Percentiles rank a stretch among this genome's conserved stretches.
Conservation (phyloP, 1,140 invertebrate species). For the Bombus impatiens region DNA sequence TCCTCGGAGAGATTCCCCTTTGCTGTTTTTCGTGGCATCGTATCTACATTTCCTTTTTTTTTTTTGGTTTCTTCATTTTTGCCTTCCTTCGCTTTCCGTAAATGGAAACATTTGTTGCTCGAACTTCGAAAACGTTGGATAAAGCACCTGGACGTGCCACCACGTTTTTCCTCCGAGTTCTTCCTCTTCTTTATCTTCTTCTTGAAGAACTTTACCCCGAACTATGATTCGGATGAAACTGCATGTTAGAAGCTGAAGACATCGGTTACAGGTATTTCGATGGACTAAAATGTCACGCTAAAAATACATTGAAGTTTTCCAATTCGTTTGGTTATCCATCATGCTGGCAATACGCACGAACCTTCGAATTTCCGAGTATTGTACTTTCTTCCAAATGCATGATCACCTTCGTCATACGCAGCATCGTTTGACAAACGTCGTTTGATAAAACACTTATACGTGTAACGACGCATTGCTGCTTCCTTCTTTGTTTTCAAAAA, state of each 20-base stretch:
- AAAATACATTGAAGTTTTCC: neutral
- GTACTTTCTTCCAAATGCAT: slow-evolving; percentile 8
- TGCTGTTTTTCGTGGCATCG: slow-evolving; percentile 1
- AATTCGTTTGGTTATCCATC: neutral
- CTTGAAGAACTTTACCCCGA: neutral
- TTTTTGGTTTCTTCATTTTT: neutral
- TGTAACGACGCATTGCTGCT: slow-evolving; percentile 23
- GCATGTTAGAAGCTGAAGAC: too few relatives aligned
- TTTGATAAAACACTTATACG: slow-evolving; percentile 37
- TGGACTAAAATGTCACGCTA: neutral
- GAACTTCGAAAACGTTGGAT: slow-evolving; percentile 36
- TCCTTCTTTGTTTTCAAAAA: neutral
- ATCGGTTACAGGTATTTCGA: too few relatives aligned
- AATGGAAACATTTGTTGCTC: slow-evolving; percentile 8
- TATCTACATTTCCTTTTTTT: neutral
- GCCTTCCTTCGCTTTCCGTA: neutral
- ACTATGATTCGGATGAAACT: too few relatives aligned
- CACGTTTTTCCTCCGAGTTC: slow-evolving; percentile 24
- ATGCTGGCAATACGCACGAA: neutral
- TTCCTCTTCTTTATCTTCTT: neutral
- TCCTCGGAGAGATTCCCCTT: slow-evolving; percentile 48
- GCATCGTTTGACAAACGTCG: slow-evolving; percentile 11
- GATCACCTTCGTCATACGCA: neutral
- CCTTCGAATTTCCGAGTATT: neutral
- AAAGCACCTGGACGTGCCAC: slow-evolving; percentile 64